Evolutionary conservation across 2,888 invertebrate genomes (phyloP).

Genomic region (Geophilus truncorum): DNA sequence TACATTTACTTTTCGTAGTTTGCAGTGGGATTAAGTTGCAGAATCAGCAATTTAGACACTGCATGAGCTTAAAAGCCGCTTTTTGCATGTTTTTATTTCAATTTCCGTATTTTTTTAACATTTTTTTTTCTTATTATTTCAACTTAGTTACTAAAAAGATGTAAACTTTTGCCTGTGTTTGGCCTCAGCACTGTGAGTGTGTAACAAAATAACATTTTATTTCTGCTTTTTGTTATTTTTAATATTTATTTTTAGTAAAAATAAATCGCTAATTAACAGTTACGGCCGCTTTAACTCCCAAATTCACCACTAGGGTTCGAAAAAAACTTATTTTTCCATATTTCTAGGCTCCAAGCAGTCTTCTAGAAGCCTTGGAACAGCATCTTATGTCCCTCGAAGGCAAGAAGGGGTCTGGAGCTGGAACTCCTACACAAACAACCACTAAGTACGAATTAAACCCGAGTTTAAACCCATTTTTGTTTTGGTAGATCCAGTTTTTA

Average conservation of each 20-base stretch:
- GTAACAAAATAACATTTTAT: background rate
- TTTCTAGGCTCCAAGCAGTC: constrained; percentile 78
- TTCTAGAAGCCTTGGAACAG: constrained; percentile 93
- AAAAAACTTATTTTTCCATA: background rate
- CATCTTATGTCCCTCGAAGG: constrained; percentile 92
- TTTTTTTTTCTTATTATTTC: constrained; percentile 2
- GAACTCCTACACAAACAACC: constrained; percentile 52
- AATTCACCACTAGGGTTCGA: background rate
- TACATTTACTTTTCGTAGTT: background rate
- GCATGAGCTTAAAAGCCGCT: background rate
- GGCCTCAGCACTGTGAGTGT: constrained; percentile 40
- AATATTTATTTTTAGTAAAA: background rate
- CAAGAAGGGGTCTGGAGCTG: constrained; percentile 57
- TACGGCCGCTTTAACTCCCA: background rate
- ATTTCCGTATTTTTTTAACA: background rate
- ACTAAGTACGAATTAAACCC: constrained; percentile 56
- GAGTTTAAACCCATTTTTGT: background rate
- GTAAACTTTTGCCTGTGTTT: constrained; percentile 38
- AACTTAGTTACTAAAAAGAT: constrained; percentile 37
- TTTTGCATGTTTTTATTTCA: background rate
- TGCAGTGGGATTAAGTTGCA: background rate
- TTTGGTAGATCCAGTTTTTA: background rate
- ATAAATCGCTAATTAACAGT: background rate
- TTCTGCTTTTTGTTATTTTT: background rate
- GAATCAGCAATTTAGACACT: no score